Conservation (phyloP, 2,888 invertebrate species). For the Leptinotarsa peninsularis region DNA sequence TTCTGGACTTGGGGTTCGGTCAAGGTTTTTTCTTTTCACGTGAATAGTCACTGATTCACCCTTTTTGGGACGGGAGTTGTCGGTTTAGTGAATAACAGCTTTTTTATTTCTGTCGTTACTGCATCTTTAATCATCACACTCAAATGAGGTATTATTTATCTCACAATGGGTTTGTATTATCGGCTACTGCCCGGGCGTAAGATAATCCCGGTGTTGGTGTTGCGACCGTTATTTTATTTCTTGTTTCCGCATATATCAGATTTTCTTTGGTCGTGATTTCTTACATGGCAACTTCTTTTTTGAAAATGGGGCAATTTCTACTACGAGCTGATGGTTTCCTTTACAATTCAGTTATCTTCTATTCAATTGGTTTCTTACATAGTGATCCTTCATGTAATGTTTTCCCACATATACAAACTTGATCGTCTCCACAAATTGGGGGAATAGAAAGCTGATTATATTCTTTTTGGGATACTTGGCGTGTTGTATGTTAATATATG, state of each 20-base stretch:
- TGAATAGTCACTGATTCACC: no score
- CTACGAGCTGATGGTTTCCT: conserved; percentile 22
- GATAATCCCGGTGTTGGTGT: no score
- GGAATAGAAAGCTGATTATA: conserved; percentile 7
- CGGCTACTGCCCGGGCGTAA: no score
- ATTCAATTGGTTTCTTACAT: conserved; percentile 23
- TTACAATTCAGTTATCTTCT: conserved; percentile 21
- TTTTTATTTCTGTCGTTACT: no score
- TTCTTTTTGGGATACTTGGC: neutral
- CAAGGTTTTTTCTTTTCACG: no score
- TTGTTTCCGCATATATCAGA: neutral
- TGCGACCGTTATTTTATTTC: neutral
- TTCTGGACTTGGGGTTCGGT: no score
- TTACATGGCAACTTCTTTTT: conserved; percentile 34
- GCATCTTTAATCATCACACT: no score
- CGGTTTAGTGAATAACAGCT: no score
- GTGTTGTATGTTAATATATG: conserved; percentile 23
- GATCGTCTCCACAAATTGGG: neutral
- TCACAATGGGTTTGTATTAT: no score
- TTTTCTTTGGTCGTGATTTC: conserved; percentile 26
- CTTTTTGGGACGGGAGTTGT: no score
- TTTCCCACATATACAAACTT: no score
- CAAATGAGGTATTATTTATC: no score
- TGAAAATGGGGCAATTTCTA: conserved; percentile 3
- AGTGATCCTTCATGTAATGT: conserved; percentile 25